Evolutionary conservation across 2,888 invertebrate genomes (phyloP).

Genomic region (Agrochola circellaris): DNA sequence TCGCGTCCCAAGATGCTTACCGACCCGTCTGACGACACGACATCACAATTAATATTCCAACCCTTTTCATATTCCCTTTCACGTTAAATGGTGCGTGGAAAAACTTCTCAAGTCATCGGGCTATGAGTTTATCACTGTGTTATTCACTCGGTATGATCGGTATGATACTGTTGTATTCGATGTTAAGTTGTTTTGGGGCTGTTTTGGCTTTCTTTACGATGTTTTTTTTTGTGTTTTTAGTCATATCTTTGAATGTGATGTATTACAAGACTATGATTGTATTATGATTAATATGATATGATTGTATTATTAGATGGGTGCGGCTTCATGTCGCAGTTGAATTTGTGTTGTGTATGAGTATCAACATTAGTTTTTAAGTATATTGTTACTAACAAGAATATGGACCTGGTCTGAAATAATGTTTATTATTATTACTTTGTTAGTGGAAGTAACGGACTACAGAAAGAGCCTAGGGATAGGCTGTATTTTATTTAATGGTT

Average conservation of each 20-base stretch:
- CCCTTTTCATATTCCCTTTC: conserved; percentile 80
- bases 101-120: conserved; percentile 75
- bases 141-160: conserved; percentile 41
- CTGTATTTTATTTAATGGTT: not conserved
- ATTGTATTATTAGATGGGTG: too few species aligned
- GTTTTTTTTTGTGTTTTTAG: not conserved
- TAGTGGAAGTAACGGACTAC: not conserved
- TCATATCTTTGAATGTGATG: not conserved
- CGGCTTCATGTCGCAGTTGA: too few species aligned
- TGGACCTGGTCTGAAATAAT: too few species aligned
- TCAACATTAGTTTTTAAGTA: too few species aligned
- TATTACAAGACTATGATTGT: too few species aligned
- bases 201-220: conserved; percentile 1
- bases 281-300: too few species aligned
- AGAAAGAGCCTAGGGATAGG: not conserved
- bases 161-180: conserved; percentile 37
- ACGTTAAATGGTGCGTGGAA: conserved; percentile 80
- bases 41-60: conserved; percentile 81
- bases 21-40: conserved; percentile 77
- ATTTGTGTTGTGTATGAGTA: too few species aligned
- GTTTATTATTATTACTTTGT: too few species aligned
- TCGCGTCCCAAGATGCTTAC: conserved; percentile 57
- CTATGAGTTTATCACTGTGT: conserved; percentile 64
- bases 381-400: too few species aligned
- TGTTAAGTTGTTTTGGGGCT: conserved; percentile 32